Base-by-base conservation (phyloP, 2,797 vertebrate genomes). In the Sciaenops ocellatus region DNA sequence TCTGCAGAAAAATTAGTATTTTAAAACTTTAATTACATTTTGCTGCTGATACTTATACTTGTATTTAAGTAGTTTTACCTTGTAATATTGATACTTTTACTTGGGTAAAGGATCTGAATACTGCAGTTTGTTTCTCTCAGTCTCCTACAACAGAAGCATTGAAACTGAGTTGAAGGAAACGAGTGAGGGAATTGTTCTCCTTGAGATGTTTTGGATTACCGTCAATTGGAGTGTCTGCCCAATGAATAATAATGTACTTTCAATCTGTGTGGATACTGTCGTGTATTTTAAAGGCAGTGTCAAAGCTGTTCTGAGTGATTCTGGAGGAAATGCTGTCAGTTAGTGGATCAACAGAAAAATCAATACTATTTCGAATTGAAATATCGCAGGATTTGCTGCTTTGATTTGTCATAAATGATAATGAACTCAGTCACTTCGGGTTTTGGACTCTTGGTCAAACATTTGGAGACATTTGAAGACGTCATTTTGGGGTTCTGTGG, bases 81-180 rank as follows among this genome's bases (percentile, higher is more conserved):
- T 30, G 30, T 30, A 6, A 30, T 30, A 7, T 30, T 30, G 30
- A 30, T 30, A 30, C 30, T 30, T 34, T 34, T 34, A 34, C 34
- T 34, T 34, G 7, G 9, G 8, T 34, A 9, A 34, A 34, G 7
- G 34, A 8, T 34, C 34, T 8, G 34, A 34, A 34, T 34, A 2
- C 34, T 38, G 34, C 34, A 38, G 8, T 38, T 9, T 38, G 34
- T 38, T 9, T 38, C 34, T 28, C 26, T 30, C 30, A 6, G 30
- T 17, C 18, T 30, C 18, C 30, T 20, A 9, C 63, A 38, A 66
- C 42, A 48, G 68, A 79, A 68, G 12, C 42, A 52, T 38, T 48
- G 57, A 61, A 55, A 62, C 30, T 9, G 34, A 38, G 8, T 9
- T 17, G n/a, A 71, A 8, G 34, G 42, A 5, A 51, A 50, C 5